Evolutionary conservation across 2,888 invertebrate species (phyloP).

Genomic region (Tipula vernalis): DNA sequence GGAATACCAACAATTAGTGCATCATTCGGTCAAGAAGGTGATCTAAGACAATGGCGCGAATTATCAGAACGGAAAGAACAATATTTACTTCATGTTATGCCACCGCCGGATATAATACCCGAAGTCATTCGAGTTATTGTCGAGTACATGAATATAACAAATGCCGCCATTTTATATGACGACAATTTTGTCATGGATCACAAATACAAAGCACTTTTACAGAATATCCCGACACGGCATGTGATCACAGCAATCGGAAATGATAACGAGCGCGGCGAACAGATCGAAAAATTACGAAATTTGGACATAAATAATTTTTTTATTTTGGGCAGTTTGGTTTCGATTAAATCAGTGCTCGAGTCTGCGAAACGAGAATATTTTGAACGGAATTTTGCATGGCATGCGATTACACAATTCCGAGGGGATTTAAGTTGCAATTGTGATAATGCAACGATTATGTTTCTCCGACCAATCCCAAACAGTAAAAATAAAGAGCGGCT

Average conservation of each 20-base stretch:
- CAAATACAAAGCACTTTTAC: conserved; percentile 79
- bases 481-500: conserved; percentile 55
- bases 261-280: conserved; percentile 42
- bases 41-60: conserved; percentile 70
- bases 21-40: conserved; percentile 75
- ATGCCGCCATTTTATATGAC: conserved; percentile 86
- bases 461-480: conserved; percentile 58
- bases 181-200: conserved; percentile 83
- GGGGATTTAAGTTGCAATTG: conserved; percentile 62
- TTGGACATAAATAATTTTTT: conserved; percentile 85
- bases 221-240: conserved; percentile 83
- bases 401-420: conserved; percentile 64
- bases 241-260: conserved; percentile 60
- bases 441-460: conserved; percentile 63
- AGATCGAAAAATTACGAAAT: conserved; percentile 59
- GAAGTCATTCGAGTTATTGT: conserved; percentile 74
- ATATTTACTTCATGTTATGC: conserved; percentile 60
- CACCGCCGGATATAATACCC: conserved; percentile 75
- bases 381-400: conserved; percentile 78
- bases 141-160: conserved; percentile 71
- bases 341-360: conserved; percentile 49
- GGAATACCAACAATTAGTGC: conserved; percentile 73
- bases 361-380: conserved; percentile 66
- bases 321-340: conserved; percentile 59
- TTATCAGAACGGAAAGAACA: conserved; percentile 54